phyloP scores from a whole-genome alignment of 2,888 invertebrate genomes.

The Sacculina carcini region DNA sequence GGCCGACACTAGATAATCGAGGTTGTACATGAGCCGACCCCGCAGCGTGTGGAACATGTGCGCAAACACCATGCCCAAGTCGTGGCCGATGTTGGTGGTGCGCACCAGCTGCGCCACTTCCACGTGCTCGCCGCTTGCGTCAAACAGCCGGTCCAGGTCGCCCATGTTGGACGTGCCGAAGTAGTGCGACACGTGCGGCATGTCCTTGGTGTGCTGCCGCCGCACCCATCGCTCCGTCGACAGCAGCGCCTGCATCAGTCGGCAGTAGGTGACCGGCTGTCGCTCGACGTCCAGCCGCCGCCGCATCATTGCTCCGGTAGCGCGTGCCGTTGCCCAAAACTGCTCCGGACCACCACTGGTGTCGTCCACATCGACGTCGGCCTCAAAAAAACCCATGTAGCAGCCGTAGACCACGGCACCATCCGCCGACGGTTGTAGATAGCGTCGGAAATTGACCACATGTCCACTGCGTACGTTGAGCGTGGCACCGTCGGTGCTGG shows the following conservation, averaged over 20 bases:
- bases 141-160: conserved; percentile 10
- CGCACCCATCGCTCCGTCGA: conserved; percentile 6
- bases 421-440: conserved; percentile 10
- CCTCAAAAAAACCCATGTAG: conserved; percentile 11
- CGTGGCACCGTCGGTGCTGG: background rate
- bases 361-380: conserved; percentile 10
- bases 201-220: conserved; percentile 4
- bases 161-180: conserved; percentile 14
- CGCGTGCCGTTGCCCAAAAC: conserved; percentile 13
- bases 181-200: conserved; percentile 13
- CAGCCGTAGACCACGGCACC: conserved; percentile 11
- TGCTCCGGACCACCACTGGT: conserved; percentile 4
- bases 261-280: conserved; percentile 8
- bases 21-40: conserved; percentile 12
- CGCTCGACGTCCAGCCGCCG: conserved; percentile 9
- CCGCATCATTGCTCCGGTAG: background rate
- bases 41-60: conserved; percentile 14
- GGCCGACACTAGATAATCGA: conserved; percentile 10
- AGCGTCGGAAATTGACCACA: conserved; percentile 13
- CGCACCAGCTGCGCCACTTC: conserved; percentile 12
- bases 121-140: conserved; percentile 11
- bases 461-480: conserved; percentile 10
- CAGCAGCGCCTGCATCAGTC: conserved; percentile 10
- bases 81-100: conserved; percentile 10
- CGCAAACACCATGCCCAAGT: conserved; percentile 13